Base-by-base conservation (phyloP, 2,888 invertebrate species). In the Xanthorhoe spadicearia region DNA sequence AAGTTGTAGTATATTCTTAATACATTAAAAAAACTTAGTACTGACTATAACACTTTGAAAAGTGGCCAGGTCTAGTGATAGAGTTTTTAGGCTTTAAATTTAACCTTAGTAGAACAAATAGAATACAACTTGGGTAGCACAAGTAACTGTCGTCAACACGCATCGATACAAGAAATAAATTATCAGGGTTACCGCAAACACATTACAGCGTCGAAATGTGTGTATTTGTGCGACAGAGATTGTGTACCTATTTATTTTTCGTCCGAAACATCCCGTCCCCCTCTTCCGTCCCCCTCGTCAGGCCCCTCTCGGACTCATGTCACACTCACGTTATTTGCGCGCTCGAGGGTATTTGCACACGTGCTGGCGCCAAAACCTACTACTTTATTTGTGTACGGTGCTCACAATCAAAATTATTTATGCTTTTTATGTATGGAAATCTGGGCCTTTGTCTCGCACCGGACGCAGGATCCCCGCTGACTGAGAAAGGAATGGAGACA, bases 321-420 rank as follows among this genome's bases (percentile, higher is more conserved):
- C 86, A 84, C 86, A 84, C 83, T 84, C 84, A 75, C 83, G 79
- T 84, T 90, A 86, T 90, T 89, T 89, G 85, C 83, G 74, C 85
- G 77, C 84, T 83, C 78, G 70, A 79, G 79, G 80, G 80, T 83
- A 83, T 86, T 86, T 85, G 81, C 82, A 79, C 86, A 85, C 85
- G 87, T 83, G 83, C 77, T 77, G 74, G 80, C 77, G 83, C 82
- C 82, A 83, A 83, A 85, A 80, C 82, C 78, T 83, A 83, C 86
- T 85, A 84, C 84, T 85, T 85, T 89, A 89, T 90, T 89, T 90
- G 87, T 87, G 83, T 80, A 80, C 80, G 78, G 50, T 49, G 80
- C 80, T 85, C 87, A 86, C 87, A 86, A 87, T 89, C 89, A 85
- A 90, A 89, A 90, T 90, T 89, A 91, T 91, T 90, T 88, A 89